Evolutionary conservation across 2,113 vertebrate genomes (phyloP).

Genomic region (Scomber japonicus): DNA sequence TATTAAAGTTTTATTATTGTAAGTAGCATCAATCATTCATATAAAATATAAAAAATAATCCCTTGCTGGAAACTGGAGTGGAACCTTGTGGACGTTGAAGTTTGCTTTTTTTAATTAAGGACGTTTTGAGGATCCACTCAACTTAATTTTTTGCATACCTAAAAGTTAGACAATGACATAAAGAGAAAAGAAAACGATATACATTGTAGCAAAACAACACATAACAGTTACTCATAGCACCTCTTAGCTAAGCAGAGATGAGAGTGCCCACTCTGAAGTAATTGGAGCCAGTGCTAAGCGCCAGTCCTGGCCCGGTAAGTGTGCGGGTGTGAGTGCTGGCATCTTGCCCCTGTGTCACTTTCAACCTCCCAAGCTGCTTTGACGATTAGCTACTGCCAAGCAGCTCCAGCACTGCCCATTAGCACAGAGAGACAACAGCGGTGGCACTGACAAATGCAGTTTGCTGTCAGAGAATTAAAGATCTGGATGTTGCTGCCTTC

Average conservation of each 20-base stretch:
- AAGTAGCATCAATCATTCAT: background rate
- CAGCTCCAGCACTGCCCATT: slow-evolving; percentile 67
- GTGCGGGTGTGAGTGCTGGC: slow-evolving; percentile 63
- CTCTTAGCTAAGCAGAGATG: slow-evolving; percentile 32
- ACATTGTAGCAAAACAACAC: slow-evolving; percentile 9
- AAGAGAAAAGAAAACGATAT: slow-evolving; percentile 11
- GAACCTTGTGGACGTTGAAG: no score
- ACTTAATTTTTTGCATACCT: background rate
- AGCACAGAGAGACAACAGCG: slow-evolving; percentile 57
- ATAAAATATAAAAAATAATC: background rate
- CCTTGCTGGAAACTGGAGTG: background rate
- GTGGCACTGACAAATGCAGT: slow-evolving; percentile 51
- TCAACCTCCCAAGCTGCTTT: slow-evolving; percentile 68
- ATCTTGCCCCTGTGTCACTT: slow-evolving; percentile 69
- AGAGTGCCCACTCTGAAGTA: slow-evolving; percentile 59
- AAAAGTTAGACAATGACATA: slow-evolving; percentile 8
- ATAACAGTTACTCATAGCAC: slow-evolving; percentile 12
- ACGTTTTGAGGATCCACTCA: background rate
- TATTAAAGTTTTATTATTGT: background rate
- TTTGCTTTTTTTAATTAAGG: background rate
- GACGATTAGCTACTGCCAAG: slow-evolving; percentile 62
- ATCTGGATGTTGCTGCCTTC: slow-evolving; percentile 44
- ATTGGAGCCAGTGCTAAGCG: slow-evolving; percentile 60
- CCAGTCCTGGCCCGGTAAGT: slow-evolving; percentile 52
- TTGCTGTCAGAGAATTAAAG: slow-evolving; percentile 59